Percentiles rank a stretch among this genome's conserved stretches.
phyloP scores from a whole-genome alignment of 2,797 vertebrate genomes.

The Myotis planiceps region DNA sequence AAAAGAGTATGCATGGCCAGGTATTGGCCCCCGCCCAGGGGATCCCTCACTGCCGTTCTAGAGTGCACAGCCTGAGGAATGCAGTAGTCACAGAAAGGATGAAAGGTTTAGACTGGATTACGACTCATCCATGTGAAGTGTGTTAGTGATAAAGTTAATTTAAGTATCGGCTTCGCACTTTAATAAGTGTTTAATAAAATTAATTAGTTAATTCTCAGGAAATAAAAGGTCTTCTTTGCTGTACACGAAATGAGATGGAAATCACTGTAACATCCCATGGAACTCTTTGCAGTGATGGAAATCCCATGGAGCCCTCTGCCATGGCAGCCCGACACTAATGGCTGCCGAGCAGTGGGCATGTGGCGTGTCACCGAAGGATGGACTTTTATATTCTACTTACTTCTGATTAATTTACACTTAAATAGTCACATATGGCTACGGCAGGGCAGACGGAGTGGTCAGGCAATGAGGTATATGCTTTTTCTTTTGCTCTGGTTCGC shows the following conservation, averaged over 20 bases:
- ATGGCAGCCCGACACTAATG: background rate
- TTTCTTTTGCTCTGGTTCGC: background rate
- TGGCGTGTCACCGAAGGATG: background rate
- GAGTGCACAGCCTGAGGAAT: background rate
- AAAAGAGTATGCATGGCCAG: background rate
- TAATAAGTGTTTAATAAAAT: background rate
- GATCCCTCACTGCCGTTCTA: background rate
- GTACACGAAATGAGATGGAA: background rate
- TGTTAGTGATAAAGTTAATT: background rate
- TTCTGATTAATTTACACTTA: background rate
- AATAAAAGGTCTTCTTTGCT: background rate
- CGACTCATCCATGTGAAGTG: background rate
- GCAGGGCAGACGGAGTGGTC: background rate
- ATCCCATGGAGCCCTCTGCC: background rate
- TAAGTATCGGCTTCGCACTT: background rate
- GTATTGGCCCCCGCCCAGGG: background rate
- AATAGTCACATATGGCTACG: background rate
- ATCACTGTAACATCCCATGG: background rate
- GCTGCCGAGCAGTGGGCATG: background rate
- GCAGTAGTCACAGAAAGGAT: background rate
- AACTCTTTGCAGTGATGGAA: background rate
- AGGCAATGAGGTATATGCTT: accelerated
- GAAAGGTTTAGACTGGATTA: background rate
- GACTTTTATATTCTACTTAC: background rate
- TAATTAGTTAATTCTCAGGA: background rate